Evolutionary conservation across 64 coral and sea anemone genomes (phyloP), one percentile per base, ranked within the genome.

Genomic region (Astreopora myriophthalma): DNA sequence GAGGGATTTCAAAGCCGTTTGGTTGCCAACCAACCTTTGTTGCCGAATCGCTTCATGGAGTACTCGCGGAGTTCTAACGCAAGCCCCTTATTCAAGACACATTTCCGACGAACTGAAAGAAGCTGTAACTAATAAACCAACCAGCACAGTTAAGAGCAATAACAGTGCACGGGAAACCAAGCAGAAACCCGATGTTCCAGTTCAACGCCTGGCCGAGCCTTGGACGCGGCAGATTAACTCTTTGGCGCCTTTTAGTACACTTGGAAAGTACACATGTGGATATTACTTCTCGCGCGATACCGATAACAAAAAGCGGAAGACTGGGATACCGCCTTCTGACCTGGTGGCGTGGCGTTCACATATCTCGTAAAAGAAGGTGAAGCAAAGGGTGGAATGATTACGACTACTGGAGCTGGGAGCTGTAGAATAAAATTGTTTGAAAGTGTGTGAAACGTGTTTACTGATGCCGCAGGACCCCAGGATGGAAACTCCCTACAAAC

Each of bases 271-370:
- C 12, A 99, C 97, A 12, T 99, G 94, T 29, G 97, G 97, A 1
- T 95, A 87, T 73, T 99, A 96, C 74, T 98, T 98, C 62, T 98
- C 95, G 19, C 39, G 92, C 63, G 85, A 90, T 22, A 99, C 97
- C 3, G 91, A 99, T 29, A 95, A 99, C 55, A 95, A 95, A 40
- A 99, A 99, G 31, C 64, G 83, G 38, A 99, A 96, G 69, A 99
- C 94, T 36, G 97, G 97, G 55, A 99, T 99, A 33, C 97, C 97
- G 30, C 97, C 97, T n/a, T 95, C 97, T 14, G 89, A 99, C 72
- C 75, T 99, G 0, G 97, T 99, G 9, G 90, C 90, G 34, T 99
- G 97, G 97, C 92, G 97, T 9, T 92, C 90, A 24, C 65, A 96
- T 66, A 80, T 91, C 29, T 90, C 87, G 0, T 99, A 72, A 17